Base-by-base conservation (phyloP, 2,113 vertebrate genomes). In the Aphyosemion australe region DNA sequence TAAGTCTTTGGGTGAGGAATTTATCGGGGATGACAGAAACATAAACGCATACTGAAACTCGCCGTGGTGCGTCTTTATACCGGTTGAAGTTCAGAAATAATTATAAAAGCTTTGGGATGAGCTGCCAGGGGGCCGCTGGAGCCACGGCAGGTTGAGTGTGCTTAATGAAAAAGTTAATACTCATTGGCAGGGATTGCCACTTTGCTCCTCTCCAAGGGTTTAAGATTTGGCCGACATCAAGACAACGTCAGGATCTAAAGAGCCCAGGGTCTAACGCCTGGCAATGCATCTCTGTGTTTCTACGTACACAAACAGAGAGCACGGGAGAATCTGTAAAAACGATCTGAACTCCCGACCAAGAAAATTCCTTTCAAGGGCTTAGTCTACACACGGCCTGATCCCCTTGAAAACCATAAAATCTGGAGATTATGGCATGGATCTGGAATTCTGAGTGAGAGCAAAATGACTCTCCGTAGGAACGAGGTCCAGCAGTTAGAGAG, bases 381-480 rank as follows among this genome's bases (percentile, higher is more conserved):
- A 88, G 58, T 76, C 76, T 32, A 77, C 70, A 78, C 54, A 65
- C 65, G 9, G 78, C 78, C 79, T 90, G 80, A 87, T 87, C 86
- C 86, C 80, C 76, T 66, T 68, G 73, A 86, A 90, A 91, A 83
- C 86, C 65, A 55, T 79, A 59, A 90, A 87, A 86, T 84, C 85
- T 67, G 19, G 65, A 87, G 89, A 89, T 86, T 76, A 80, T 67
- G 66, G 63, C 80, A 74, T 53, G 76, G 76, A 89, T 89, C 65
- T 87, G 78, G 78, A 91, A 85, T 90, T 87, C 58, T 76, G 73
- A 90, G 82, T 62, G 73, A 84, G 80, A 83, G 78, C 64, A 67
- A 86, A 88, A 90, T 88, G 76, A 72, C 80, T 85, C 55, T 81
- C 68, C 57, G 65, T 71, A 71, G 69, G 70, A 88, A 84, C 83